Base-by-base conservation (phyloP, 1,140 invertebrate species). In the Druon quercuslanigerum region DNA sequence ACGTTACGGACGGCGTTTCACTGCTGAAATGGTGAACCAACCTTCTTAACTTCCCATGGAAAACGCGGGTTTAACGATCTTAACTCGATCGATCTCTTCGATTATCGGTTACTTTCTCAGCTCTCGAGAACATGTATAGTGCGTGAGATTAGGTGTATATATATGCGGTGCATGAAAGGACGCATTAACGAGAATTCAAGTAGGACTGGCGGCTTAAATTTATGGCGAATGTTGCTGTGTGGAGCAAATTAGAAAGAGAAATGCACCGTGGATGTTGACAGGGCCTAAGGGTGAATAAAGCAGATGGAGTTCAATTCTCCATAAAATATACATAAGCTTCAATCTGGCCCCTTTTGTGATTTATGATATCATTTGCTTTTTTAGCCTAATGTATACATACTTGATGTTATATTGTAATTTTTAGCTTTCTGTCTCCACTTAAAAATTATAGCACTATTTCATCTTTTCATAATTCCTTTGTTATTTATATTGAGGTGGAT, bases 131-230 rank as follows among this genome's bases (percentile, higher is more conserved):
- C 50, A 66, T 50, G 46, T 51, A 60, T 19, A 19, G 19, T 33
- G 25, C 25, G 25, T 33, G 25, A 33, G 25, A 33, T 25, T 66
- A 46, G 51, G 56, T 6, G 71, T n/a, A n/a, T n/a, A n/a, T n/a
- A n/a, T n/a, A n/a, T n/a, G n/a, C n/a, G n/a, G 8, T 52, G 52
- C n/a, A 50, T 19, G n/a, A 70, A 50, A 66, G 57, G 54, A 56
- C 70, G 50, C 20, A 66, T 81, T 80, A 84, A 84, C 79, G 77
- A 84, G 79, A 75, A 78, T 82, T 82, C 79, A 81, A 81, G 72
- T 75, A 73, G 80, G 25, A 5, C 72, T 52, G 70, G 51, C 57
- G 66, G 72, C 20, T 77, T 52, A 50, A 77, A 80, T 80, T 80
- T 77, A 77, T 80, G 50, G 73, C 72, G 51, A 71, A 52, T 50